Base-by-base conservation (phyloP, 2,113 vertebrate species). In the Grantiella picta region DNA sequence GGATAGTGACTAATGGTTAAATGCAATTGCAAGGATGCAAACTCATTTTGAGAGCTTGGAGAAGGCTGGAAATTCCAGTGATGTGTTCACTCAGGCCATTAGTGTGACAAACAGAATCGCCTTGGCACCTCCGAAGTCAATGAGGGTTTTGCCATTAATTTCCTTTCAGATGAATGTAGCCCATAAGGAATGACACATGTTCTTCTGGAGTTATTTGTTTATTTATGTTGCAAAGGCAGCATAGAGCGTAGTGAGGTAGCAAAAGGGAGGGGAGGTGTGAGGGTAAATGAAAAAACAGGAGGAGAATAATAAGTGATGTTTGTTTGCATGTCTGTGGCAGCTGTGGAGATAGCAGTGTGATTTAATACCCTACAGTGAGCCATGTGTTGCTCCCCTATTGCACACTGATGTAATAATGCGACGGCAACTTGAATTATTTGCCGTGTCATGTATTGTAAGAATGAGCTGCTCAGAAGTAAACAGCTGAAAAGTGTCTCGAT, bases 321-420 rank as follows among this genome's bases (percentile, higher is more conserved):
- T 86, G 80, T 96, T 95, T 94, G 73, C 84, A 63, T 80, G 87
- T 59, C 21, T 88, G 0, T 94, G 89, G 75, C 84, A 92, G 89
- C 70, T 91, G 86, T 76, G 59, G 72, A 92, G 81, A 82, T 73
- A 91, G 40, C 16, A 17, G 15, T 77, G 61, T 95, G 94, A 94
- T 95, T 96, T 95, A 96, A 90, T 73, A 95, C 84, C 61, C 66
- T 33, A 35, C 66, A 36, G 31, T 4, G 57, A 57, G 54, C 91
- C n/a, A 7, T n/a, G 93, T 90, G 93, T 82, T 0, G 0, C 63
- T 95, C 77, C 40, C 36, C 42, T 63, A 59, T 66, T 54, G 29
- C 49, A 57, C 54, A 12, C 78, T 82, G 71, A 71, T 64, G 85
- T 45, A 92, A 95, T 82, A 92, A 91, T 82, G 40, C 5, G 24